Base-by-base conservation (phyloP, 1,140 invertebrate species). In the Proctacanthus coquilletti region DNA sequence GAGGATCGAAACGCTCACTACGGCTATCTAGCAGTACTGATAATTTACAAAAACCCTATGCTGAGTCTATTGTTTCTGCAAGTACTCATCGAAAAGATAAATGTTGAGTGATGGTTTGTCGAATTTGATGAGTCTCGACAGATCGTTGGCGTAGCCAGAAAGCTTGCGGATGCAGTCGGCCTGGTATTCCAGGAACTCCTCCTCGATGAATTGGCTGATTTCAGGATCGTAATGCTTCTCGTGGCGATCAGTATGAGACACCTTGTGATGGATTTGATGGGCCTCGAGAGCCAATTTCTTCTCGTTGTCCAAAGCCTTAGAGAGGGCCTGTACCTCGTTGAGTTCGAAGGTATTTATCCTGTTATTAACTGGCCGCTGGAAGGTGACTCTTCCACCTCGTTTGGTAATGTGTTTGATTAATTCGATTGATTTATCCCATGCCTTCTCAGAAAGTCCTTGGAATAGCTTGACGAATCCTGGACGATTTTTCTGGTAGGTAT, bases 1-100 rank as follows among this genome's bases (percentile, higher is more conserved):
- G n/a, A n/a, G n/a, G n/a, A n/a, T n/a, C n/a, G n/a, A n/a, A n/a
- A n/a, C n/a, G n/a, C n/a, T n/a, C n/a, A n/a, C n/a, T n/a, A n/a
- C n/a, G n/a, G n/a, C n/a, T n/a, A n/a, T n/a, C n/a, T n/a, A n/a
- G n/a, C n/a, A n/a, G n/a, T n/a, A n/a, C n/a, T n/a, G 23, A 8
- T 25, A 8, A 25, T 25, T 8, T 25, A 33, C 5, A 6, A 35
- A n/a, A n/a, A n/a, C n/a, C n/a, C n/a, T n/a, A n/a, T n/a, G n/a
- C n/a, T n/a, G n/a, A n/a, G n/a, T 21, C 53, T 57, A 56, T 44
- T 58, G 50, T 52, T 77, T 79, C 45, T 78, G 64, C 41, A 85
- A 66, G 48, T 81, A 80, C 53, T 84, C 77, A 59, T 86, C 80
- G 53, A 84, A 84, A 33, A 86, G 48, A 50, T 72, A 84, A 41